phyloP scores from a whole-genome alignment of 2,888 invertebrate species.

The Drosophila nigricruria region DNA sequence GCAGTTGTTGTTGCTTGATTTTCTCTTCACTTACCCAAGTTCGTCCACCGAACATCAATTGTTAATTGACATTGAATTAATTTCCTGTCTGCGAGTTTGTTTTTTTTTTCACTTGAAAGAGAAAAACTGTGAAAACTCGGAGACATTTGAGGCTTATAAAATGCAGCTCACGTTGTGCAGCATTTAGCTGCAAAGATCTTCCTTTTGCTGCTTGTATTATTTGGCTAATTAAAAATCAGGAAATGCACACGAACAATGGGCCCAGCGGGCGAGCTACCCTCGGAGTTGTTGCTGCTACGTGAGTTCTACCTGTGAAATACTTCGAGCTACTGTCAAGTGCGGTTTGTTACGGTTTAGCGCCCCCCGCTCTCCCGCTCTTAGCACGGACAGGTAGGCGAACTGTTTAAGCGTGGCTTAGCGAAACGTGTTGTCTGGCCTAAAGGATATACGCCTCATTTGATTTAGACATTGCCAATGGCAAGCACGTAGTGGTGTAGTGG shows the following conservation, averaged over 20 bases:
- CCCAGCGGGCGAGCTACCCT: conserved; percentile 28
- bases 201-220: conserved; percentile 34
- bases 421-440: conserved; percentile 48
- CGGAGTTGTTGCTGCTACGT: conserved; percentile 24
- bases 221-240: conserved; percentile 77
- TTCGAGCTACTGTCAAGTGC: conserved; percentile 63
- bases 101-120: conserved; percentile 14
- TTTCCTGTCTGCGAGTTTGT: conserved; percentile 56
- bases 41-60: conserved; percentile 48
- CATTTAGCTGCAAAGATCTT: conserved; percentile 2
- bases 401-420: conserved; percentile 23
- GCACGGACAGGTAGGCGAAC: conserved; percentile 35
- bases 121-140: not conserved
- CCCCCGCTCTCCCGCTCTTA: not conserved
- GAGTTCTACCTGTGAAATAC: conserved; percentile 47
- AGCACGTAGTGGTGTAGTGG: conserved; percentile 34
- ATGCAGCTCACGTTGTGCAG: conserved; percentile 62
- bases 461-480: conserved; percentile 42
- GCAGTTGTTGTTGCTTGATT: conserved; percentile 29
- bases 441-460: conserved; percentile 63
- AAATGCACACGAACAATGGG: conserved; percentile 66
- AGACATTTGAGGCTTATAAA: conserved; percentile 15
- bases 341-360: conserved; percentile 65
- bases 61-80: conserved; percentile 66
- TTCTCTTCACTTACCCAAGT: conserved; percentile 44